Base-by-base conservation (phyloP, 2,113 vertebrate species). In the Pagrus major region DNA sequence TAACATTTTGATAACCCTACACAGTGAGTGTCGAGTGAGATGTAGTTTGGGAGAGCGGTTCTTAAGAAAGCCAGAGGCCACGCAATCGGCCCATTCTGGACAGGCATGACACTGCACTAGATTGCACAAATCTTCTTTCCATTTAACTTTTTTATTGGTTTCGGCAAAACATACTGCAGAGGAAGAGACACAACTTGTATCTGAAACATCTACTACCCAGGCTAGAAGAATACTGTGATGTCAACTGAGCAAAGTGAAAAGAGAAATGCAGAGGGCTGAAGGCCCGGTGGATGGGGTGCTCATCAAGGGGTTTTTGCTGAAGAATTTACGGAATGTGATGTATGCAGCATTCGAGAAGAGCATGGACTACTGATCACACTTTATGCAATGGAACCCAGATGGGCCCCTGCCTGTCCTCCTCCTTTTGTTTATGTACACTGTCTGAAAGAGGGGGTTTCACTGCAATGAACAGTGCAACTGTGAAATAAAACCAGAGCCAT, bases 291-390 rank as follows among this genome's bases (percentile, higher is more conserved):
- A 58, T 21, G 58, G 70, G 66, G 60, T 76, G 39, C 61, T 78
- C 66, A 58, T 80, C 31, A 42, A 75, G 72, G 59, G 52, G 46
- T 44, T 52, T 27, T 25, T 27, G 61, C 21, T 44, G 1, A 75
- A 72, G 80, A 80, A 87, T 91, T 25, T 61, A 39, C 76, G 66
- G 85, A 84, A 92, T 90, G 82, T 78, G 60, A 54, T 64, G 75
- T 41, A 75, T 74, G 66, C 78, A 68, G 77, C 54, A 42, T n/a
- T n/a, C 1, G 72, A 70, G 71, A 67, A 47, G 74, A 81, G 72
- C 66, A 66, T 2, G 35, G 79, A 59, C 55, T 25, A 73, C 71
- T 68, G 65, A 81, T 88, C 79, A 80, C 75, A 67, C 55, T 68
- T 76, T 47, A 41, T 70, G 73, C 73, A 87, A 68, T 42, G 27